A percentile compares a stretch with the other conserved stretches of the same genome.
Evolutionary conservation across 2,113 vertebrate genomes (phyloP).

Genomic region (Chrysochloris asiatica): DNA sequence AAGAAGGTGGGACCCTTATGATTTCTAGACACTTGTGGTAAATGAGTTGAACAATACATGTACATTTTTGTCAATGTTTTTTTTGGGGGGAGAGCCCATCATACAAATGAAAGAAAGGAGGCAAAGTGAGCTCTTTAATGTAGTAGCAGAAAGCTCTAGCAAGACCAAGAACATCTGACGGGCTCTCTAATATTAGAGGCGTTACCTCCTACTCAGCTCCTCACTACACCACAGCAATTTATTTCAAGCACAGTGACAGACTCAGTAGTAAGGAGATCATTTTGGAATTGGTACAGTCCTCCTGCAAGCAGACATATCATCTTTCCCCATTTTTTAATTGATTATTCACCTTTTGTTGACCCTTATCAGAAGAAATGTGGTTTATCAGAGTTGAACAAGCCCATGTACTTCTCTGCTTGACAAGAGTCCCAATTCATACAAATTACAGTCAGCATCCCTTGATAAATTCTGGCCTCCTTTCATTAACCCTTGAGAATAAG

Average conservation of each 20-base stretch:
- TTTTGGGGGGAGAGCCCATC: neutral
- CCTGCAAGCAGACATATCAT: neutral
- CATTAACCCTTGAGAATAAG: slow-evolving; percentile 67
- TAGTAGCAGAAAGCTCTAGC: neutral
- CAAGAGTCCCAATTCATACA: neutral
- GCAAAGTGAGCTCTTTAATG: neutral
- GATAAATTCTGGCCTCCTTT: neutral
- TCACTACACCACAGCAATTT: neutral
- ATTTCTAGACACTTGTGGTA: neutral
- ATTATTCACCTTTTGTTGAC: neutral
- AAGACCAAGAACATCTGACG: neutral
- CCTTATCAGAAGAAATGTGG: neutral
- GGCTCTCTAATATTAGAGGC: neutral
- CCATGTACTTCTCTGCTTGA: neutral
- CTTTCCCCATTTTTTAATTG: neutral
- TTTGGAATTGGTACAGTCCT: neutral
- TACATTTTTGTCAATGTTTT: neutral
- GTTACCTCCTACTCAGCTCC: neutral
- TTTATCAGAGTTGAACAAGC: neutral
- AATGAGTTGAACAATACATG: neutral
- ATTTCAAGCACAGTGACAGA: neutral
- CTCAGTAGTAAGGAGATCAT: neutral
- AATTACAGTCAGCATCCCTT: neutral
- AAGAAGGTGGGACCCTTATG: neutral
- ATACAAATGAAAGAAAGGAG: neutral